Conservation (phyloP, 2,113 vertebrate species). For the Meles meles region DNA sequence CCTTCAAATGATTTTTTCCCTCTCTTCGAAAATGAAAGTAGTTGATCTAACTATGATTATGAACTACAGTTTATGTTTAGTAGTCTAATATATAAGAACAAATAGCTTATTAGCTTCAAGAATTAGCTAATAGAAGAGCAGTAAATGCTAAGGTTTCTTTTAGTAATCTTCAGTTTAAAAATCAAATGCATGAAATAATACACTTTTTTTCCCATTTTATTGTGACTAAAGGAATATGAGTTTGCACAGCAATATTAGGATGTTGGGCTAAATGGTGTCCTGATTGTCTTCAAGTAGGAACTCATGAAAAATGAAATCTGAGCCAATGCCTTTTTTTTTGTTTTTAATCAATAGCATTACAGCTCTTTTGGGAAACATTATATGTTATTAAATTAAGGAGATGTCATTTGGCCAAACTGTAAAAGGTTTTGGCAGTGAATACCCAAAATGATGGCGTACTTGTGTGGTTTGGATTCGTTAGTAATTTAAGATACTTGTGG, state of each 20-base stretch:
- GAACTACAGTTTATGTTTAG: neutral
- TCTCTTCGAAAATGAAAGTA: slow-evolving; percentile 43
- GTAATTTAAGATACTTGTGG: slow-evolving; percentile 23
- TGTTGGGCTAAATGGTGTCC: neutral
- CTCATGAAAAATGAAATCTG: slow-evolving; percentile 26
- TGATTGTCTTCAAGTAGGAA: slow-evolving; percentile 22
- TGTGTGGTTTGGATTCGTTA: neutral
- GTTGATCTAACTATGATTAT: neutral
- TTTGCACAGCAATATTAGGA: neutral
- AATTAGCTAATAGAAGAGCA: slow-evolving; percentile 16
- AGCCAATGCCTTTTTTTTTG: neutral
- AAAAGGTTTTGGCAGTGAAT: neutral
- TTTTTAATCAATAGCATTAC: neutral
- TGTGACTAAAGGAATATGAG: neutral
- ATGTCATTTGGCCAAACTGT: neutral
- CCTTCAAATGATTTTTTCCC: neutral
- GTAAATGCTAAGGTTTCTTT: neutral
- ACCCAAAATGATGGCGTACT: neutral
- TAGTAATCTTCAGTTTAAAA: slow-evolving; percentile 14
- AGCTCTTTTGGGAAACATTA: slow-evolving; percentile 27
- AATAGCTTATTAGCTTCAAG: neutral
- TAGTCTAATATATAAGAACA: slow-evolving; percentile 13
- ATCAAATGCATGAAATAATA: neutral
- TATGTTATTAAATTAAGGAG: neutral
- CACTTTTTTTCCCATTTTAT: neutral